A percentile compares a stretch with the other conserved stretches of the same genome.
These are phyloP conservation scores for Solenopsis invicta DNA, from an alignment of 1,140 invertebrate species.

Conservation along the genomic window DNA sequence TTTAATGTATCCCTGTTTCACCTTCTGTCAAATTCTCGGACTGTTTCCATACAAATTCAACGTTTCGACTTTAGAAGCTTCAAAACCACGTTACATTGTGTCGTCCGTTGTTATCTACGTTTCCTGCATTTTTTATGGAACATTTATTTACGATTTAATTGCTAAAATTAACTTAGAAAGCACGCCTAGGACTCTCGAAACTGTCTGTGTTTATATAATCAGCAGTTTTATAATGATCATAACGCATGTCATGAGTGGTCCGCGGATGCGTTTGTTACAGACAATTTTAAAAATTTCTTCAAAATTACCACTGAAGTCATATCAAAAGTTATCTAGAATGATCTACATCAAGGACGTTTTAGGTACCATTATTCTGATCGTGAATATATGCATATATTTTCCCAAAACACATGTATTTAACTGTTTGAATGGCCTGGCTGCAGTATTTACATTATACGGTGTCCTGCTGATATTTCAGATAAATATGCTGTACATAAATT, in stretches of 20 bases:
- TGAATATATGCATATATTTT: neutral
- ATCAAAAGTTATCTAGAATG: conserved; percentile 20
- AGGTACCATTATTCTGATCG: neutral
- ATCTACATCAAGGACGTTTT: neutral
- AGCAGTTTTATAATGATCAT: conserved; percentile 37
- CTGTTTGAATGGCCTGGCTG: neutral
- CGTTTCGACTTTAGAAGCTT: neutral
- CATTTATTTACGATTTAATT: neutral
- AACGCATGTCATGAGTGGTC: conserved; percentile 44
- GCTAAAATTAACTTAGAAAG: no score
- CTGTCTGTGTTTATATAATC: conserved; percentile 70
- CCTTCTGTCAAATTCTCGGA: neutral
- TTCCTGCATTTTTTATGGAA: neutral
- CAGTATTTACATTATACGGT: neutral
- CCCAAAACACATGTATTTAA: neutral
- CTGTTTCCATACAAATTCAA: neutral
- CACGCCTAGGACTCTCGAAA: neutral
- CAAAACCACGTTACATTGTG: neutral
- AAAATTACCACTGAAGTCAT: conserved; percentile 68
- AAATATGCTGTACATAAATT: no score
- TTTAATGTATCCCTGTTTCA: conserved; percentile 7
- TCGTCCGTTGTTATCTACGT: neutral
- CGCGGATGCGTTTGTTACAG: conserved; percentile 70
- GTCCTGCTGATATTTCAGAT: no score
- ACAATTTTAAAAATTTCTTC: conserved; percentile 64